A percentile compares a stretch with the other conserved stretches of the same genome.
These are phyloP conservation scores for Dendroctonus valens DNA, from an alignment of 1,140 invertebrate genomes.

Conservation along the genomic window DNA sequence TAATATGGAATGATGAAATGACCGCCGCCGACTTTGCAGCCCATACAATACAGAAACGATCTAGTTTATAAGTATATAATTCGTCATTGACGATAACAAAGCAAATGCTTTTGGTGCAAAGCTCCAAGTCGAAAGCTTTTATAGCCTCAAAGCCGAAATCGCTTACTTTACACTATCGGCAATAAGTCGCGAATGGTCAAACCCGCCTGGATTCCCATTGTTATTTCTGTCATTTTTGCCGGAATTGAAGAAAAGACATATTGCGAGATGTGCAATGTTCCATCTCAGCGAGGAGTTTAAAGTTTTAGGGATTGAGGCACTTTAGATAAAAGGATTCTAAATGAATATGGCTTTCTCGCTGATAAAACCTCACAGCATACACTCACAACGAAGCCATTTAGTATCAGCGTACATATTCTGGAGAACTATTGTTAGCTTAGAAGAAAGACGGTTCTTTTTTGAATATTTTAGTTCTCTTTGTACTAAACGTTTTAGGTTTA, in stretches of 20 bases:
- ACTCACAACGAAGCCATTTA: conserved; percentile 12
- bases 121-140: too few relatives aligned
- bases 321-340: conserved; percentile 29
- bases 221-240: conserved; percentile 28
- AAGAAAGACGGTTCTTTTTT: too few relatives aligned
- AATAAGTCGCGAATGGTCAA: conserved; percentile 19
- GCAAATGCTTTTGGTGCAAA: too few relatives aligned
- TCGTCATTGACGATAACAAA: too few relatives aligned
- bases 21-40: too few relatives aligned
- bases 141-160: too few relatives aligned
- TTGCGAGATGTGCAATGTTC: conserved; percentile 10
- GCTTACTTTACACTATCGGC: conserved; percentile 9
- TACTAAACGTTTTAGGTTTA: too few relatives aligned
- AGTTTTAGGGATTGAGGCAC: conserved; percentile 26
- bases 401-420: neutral
- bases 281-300: conserved; percentile 17
- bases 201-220: conserved; percentile 13
- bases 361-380: conserved; percentile 15
- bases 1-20: too few relatives aligned
- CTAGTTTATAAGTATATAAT: too few relatives aligned
- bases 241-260: conserved; percentile 25
- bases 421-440: too few relatives aligned
- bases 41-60: too few relatives aligned
- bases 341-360: conserved; percentile 19
- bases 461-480: too few relatives aligned